Evolutionary conservation across 2,113 vertebrate genomes (phyloP).

Genomic region (Brachypteracias leptosomus): DNA sequence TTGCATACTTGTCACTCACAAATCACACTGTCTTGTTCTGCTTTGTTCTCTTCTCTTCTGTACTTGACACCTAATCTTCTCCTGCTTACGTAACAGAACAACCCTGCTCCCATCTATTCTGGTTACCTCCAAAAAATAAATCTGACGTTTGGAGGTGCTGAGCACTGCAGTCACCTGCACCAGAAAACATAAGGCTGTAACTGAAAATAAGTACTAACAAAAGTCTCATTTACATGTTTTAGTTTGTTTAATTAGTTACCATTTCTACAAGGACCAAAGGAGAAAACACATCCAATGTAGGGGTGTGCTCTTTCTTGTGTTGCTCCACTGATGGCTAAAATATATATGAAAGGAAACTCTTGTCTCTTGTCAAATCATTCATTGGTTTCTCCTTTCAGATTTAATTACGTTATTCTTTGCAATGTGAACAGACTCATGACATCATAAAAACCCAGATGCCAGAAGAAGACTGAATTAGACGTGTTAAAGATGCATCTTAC

Average conservation of each 20-base stretch:
- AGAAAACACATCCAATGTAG: background rate
- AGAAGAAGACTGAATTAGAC: background rate
- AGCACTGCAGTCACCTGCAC: background rate
- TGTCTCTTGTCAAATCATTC: background rate
- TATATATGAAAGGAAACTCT: background rate
- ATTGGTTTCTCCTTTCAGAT: background rate
- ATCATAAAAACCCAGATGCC: background rate
- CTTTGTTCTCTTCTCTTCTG: background rate
- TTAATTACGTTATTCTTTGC: background rate
- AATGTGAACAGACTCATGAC: background rate
- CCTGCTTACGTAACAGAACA: background rate
- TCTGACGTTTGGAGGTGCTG: background rate
- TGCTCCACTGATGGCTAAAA: background rate
- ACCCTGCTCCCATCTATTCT: background rate
- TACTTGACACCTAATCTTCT: background rate
- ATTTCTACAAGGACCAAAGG: background rate
- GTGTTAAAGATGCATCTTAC: background rate
- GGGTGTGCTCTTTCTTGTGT: background rate
- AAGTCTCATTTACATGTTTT: background rate
- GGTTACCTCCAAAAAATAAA: background rate
- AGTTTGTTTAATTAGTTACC: background rate
- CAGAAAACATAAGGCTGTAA: background rate
- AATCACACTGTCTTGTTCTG: background rate
- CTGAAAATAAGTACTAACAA: background rate
- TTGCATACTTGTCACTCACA: constrained; percentile 41